These are phyloP conservation scores for Spisula subtruncata DNA, from an alignment of 2,888 invertebrate species.

Conservation along the genomic window DNA sequence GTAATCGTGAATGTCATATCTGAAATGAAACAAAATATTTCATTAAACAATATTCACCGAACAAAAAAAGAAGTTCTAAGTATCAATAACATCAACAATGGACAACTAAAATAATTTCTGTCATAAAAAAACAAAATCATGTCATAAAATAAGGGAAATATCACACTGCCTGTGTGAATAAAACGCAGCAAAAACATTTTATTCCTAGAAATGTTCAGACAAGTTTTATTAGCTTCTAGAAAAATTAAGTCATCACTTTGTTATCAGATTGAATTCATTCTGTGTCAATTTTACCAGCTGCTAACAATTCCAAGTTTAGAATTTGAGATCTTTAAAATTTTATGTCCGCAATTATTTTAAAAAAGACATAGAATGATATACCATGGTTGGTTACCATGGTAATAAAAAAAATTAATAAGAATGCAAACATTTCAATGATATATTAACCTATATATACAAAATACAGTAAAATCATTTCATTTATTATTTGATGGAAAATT, in stretches of 20 bases:
- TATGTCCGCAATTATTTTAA: no score
- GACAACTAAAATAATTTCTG: background rate
- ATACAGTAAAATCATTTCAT: no score
- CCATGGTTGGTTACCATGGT: no score
- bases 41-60: background rate
- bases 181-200: no score
- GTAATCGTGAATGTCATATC: slow-evolving; percentile 8
- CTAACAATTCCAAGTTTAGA: background rate
- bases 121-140: background rate
- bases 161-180: background rate
- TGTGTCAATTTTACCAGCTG: background rate
- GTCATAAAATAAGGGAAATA: background rate
- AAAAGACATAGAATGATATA: no score
- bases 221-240: background rate
- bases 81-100: background rate
- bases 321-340: background rate
- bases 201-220: background rate
- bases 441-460: no score
- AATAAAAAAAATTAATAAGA: no score
- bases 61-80: background rate
- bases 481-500: no score
- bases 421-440: no score
- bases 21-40: slow-evolving; percentile 17
- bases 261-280: background rate
- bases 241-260: background rate